phyloP scores from a whole-genome alignment of 2,888 invertebrate species.

The Epinotia bilunana region DNA sequence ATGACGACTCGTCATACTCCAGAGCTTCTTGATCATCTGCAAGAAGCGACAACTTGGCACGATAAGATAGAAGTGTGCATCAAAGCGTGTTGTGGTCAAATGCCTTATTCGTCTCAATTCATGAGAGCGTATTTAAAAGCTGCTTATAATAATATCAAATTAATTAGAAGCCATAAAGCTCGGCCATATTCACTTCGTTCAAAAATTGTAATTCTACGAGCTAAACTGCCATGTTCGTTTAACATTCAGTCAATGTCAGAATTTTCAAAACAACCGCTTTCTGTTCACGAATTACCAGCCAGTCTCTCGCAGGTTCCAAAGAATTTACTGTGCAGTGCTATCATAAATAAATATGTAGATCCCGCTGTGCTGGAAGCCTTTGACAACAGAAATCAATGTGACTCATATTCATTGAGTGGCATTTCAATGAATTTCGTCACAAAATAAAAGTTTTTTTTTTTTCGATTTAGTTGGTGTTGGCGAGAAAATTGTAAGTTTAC shows the following conservation, averaged over 20 bases:
- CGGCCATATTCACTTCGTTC: constrained; percentile 29
- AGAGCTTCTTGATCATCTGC: neutral
- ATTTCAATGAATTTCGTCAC: constrained; percentile 5
- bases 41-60: constrained; percentile 1
- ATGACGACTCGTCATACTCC: neutral
- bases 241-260: constrained; percentile 16
- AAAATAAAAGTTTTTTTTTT: neutral
- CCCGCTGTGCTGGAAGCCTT: constrained; percentile 27
- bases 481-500: no score
- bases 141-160: constrained; percentile 32
- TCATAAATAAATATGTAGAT: constrained; percentile 44
- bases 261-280: constrained; percentile 25
- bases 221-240: neutral
- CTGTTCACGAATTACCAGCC: constrained; percentile 34
- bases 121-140: constrained; percentile 28
- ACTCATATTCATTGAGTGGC: constrained; percentile 25
- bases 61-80: constrained; percentile 28
- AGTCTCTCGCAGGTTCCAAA: constrained; percentile 32
- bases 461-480: no score
- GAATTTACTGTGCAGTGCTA: constrained; percentile 38
- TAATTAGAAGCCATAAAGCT: constrained; percentile 29
- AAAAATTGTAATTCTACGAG: constrained; percentile 40
- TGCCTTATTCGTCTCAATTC: constrained; percentile 40
- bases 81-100: neutral
- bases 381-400: constrained; percentile 43